Conservation (phyloP, 2,113 vertebrate species). For the Orcinus orca region DNA sequence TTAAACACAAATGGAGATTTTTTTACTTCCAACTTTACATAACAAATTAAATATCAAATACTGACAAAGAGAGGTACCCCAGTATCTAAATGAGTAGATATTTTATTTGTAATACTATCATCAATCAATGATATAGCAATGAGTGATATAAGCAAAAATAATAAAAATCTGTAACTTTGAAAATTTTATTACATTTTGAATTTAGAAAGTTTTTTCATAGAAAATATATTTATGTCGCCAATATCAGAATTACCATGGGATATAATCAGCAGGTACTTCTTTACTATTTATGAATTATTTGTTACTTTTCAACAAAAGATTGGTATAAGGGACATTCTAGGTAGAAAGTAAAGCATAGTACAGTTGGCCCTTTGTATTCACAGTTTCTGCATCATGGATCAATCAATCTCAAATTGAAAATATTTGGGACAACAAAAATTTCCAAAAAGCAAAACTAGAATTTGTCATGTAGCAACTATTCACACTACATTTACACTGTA, state of each 20-base stretch:
- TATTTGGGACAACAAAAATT: background rate
- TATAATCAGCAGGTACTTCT: background rate
- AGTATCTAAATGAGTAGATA: background rate
- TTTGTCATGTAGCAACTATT: background rate
- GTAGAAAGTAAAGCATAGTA: background rate
- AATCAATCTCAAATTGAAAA: background rate
- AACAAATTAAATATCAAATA: slow-evolving; percentile 12
- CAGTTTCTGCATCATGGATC: background rate
- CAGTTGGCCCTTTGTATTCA: background rate
- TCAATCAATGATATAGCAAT: slow-evolving; percentile 11
- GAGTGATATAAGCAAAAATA: background rate
- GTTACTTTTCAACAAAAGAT: background rate
- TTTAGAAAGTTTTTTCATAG: background rate
- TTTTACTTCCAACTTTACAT: background rate
- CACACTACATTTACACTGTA: background rate
- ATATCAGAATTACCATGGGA: background rate
- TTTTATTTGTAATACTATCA: background rate
- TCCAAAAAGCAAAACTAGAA: background rate
- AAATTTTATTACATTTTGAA: slow-evolving; percentile 17
- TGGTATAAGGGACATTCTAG: background rate
- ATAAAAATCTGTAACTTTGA: background rate
- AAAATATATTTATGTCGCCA: background rate
- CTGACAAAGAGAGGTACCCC: background rate
- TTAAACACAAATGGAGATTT: slow-evolving; percentile 9
- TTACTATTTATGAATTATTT: background rate